phyloP scores from a whole-genome alignment of 30 jellyfish, hydroid and myxozoan species.

The Rhopilema esculentum region DNA sequence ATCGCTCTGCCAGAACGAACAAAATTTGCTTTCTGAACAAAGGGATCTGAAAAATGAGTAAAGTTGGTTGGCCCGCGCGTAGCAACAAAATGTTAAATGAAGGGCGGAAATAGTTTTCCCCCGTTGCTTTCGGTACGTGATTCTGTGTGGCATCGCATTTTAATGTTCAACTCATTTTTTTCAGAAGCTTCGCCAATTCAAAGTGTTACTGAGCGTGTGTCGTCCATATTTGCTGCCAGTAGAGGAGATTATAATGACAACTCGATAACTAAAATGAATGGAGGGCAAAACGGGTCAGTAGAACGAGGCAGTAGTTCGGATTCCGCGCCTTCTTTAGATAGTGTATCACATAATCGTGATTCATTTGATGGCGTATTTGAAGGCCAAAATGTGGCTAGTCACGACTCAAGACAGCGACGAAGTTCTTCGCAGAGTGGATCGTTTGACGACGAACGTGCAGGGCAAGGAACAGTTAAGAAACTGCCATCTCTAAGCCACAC shows the following conservation, averaged over 20 bases:
- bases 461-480: constrained; percentile 44
- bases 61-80: too few species aligned
- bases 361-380: constrained; percentile 57
- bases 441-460: constrained; percentile 49
- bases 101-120: too few species aligned
- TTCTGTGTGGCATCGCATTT: neutral
- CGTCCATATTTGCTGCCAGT: constrained; percentile 41
- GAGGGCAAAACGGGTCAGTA: neutral
- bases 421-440: constrained; percentile 51
- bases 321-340: constrained; percentile 9
- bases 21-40: too few species aligned
- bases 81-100: too few species aligned
- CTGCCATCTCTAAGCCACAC: constrained; percentile 66
- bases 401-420: constrained; percentile 18
- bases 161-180: neutral
- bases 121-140: too few species aligned
- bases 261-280: constrained; percentile 44
- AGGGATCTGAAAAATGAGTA: too few species aligned
- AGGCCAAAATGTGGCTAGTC: constrained; percentile 27
- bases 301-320: constrained; percentile 25
- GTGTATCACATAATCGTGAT: constrained; percentile 40
- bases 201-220: constrained; percentile 35
- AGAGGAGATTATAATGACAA: constrained; percentile 62
- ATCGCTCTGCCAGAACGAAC: too few species aligned
- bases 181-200: constrained; percentile 56